These are phyloP conservation scores for Australoheros scitulus DNA, from an alignment of 2,113 vertebrate genomes.

Conservation along the genomic window DNA sequence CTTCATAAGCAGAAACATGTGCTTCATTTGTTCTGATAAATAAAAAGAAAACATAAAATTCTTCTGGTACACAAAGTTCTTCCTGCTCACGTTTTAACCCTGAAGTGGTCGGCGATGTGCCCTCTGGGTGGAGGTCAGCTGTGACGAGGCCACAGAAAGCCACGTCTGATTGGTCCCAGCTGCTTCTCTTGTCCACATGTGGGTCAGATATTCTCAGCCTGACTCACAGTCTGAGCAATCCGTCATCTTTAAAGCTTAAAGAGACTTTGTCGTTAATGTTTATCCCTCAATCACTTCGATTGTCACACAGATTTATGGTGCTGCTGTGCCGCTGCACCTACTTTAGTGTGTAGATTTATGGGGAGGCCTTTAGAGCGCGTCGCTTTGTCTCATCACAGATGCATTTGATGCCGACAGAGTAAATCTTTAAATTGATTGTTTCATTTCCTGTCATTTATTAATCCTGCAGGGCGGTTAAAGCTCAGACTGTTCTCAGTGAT, in stretches of 20 bases:
- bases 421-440: constrained; percentile 20
- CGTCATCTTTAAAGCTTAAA: constrained; percentile 16
- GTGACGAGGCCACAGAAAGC: constrained; percentile 12
- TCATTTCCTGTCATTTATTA: neutral
- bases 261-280: constrained; percentile 15
- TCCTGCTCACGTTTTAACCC: neutral
- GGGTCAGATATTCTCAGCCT: neutral
- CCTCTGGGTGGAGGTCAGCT: neutral
- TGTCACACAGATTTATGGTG: constrained; percentile 26
- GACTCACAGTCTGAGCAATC: neutral
- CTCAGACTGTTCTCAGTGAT: neutral
- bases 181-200: constrained; percentile 7
- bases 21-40: too few species aligned
- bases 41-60: too few species aligned
- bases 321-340: neutral
- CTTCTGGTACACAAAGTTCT: too few species aligned
- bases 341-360: constrained; percentile 49
- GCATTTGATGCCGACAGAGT: constrained; percentile 6
- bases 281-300: constrained; percentile 13
- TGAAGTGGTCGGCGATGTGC: neutral
- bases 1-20: neutral
- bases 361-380: neutral
- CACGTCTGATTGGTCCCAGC: neutral
- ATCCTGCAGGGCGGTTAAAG: neutral
- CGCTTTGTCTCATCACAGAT: neutral